A percentile compares a stretch with the other conserved stretches of the same genome.
Conservation (phyloP, 2,797 vertebrate species). For the Manis pentadactyla region DNA sequence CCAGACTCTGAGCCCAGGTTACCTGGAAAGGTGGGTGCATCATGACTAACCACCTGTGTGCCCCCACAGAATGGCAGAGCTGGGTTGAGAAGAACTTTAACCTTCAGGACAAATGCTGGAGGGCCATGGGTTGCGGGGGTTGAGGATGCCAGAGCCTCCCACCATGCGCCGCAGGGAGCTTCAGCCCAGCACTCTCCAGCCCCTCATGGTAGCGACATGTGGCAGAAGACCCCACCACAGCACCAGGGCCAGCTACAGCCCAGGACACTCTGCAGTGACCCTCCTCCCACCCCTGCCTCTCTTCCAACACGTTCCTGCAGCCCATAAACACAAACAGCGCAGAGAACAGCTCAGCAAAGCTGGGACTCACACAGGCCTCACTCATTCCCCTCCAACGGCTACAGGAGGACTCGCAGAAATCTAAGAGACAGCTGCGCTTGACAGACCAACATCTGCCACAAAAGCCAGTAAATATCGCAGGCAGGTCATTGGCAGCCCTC, state of each 20-base stretch:
- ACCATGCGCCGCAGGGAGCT: no score
- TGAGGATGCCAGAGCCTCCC: no score
- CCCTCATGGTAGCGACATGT: no score
- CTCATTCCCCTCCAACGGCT: neutral
- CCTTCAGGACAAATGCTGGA: neutral
- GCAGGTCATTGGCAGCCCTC: neutral
- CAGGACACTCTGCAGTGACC: neutral
- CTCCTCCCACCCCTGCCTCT: neutral
- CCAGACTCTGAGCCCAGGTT: neutral
- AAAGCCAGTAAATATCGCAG: neutral
- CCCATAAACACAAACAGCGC: neutral
- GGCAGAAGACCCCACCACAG: neutral
- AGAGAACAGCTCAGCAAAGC: no score
- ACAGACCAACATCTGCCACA: neutral
- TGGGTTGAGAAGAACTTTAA: neutral
- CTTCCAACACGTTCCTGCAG: constrained; percentile 24
- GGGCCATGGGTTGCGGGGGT: neutral
- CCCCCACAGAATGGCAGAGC: neutral
- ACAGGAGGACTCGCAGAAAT: neutral
- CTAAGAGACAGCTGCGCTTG: neutral
- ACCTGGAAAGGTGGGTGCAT: neutral
- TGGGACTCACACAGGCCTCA: no score
- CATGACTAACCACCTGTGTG: neutral
- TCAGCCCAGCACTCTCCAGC: no score
- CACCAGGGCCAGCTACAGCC: neutral